These are phyloP conservation scores for Zaprionus capensis DNA, from an alignment of 1,140 invertebrate genomes.

Conservation along the genomic window DNA sequence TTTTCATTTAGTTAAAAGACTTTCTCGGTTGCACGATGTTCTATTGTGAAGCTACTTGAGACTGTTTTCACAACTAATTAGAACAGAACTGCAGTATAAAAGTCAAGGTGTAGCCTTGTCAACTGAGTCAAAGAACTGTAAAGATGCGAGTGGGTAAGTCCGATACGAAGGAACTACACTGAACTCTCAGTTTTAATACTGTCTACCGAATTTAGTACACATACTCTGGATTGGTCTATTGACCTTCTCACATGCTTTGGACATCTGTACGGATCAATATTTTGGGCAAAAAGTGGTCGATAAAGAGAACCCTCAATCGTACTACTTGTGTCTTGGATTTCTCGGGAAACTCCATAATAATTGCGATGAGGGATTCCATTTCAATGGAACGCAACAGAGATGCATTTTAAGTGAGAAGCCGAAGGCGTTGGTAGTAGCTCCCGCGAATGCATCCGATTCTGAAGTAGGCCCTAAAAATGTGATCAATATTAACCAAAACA, in stretches of 20 bases:
- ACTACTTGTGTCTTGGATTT: slow-evolving; percentile 31
- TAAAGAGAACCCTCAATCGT: slow-evolving; percentile 12
- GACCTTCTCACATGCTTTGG: slow-evolving; percentile 3
- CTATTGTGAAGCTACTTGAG: neutral
- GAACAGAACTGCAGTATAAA: slow-evolving; percentile 13
- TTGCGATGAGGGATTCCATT: slow-evolving; percentile 29
- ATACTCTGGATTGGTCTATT: slow-evolving; percentile 27
- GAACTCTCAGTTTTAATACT: neutral
- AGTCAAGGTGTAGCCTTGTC: neutral
- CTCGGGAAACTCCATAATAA: slow-evolving; percentile 17
- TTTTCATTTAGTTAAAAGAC: slow-evolving; percentile 12
- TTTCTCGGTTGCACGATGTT: neutral
- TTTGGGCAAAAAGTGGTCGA: slow-evolving; percentile 36
- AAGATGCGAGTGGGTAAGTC: slow-evolving; percentile 38
- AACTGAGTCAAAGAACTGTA: neutral
- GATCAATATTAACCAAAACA: slow-evolving; percentile 40
- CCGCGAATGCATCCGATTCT: neutral
- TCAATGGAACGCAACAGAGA: slow-evolving; percentile 21
- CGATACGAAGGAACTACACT: neutral
- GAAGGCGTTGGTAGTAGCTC: neutral
- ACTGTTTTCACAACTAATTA: slow-evolving; percentile 21
- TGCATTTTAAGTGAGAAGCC: slow-evolving; percentile 1
- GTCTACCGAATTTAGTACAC: neutral
- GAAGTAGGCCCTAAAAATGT: neutral
- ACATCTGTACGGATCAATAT: slow-evolving; percentile 18